Evolutionary conservation across 1,140 invertebrate species (phyloP).

Genomic region (Anastrepha obliqua): DNA sequence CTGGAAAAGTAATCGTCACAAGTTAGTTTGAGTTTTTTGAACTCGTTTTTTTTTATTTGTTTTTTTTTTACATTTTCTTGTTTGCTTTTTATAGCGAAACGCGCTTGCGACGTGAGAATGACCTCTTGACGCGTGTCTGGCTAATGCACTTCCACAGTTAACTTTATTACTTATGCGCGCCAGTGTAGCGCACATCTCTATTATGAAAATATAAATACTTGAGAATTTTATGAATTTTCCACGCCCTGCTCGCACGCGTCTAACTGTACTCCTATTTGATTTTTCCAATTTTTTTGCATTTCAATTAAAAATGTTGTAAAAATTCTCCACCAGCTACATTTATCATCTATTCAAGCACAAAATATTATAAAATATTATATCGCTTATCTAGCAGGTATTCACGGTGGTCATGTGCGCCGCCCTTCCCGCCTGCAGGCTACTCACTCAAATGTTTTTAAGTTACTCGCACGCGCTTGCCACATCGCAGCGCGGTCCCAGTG

Average conservation of each 20-base stretch:
- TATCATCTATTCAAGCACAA: not conserved
- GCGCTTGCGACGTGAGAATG: not conserved
- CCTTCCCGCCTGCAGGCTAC: not conserved
- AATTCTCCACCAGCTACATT: constrained; percentile 20
- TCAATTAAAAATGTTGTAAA: constrained; percentile 42
- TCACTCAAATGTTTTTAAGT: not conserved
- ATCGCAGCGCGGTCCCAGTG: constrained; percentile 13
- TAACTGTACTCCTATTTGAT: not conserved
- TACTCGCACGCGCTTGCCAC: not conserved
- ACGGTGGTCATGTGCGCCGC: not conserved
- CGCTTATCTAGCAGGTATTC: not conserved
- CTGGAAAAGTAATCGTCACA: not conserved
- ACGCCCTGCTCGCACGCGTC: not conserved
- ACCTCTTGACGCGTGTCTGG: not conserved
- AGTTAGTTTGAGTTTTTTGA: not conserved
- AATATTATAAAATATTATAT: not conserved
- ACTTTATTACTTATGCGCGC: not conserved
- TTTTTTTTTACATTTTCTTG: not conserved
- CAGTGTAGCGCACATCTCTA: not conserved
- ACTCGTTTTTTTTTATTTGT: not conserved
- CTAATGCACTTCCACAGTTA: constrained; percentile 11
- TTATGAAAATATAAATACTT: not conserved
- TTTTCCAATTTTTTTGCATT: constrained; percentile 29
- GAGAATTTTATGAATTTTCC: constrained; percentile 12
- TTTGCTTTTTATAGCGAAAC: not conserved